phyloP scores from a whole-genome alignment of 2,113 vertebrate species.

The Acanthochromis polyacanthus region DNA sequence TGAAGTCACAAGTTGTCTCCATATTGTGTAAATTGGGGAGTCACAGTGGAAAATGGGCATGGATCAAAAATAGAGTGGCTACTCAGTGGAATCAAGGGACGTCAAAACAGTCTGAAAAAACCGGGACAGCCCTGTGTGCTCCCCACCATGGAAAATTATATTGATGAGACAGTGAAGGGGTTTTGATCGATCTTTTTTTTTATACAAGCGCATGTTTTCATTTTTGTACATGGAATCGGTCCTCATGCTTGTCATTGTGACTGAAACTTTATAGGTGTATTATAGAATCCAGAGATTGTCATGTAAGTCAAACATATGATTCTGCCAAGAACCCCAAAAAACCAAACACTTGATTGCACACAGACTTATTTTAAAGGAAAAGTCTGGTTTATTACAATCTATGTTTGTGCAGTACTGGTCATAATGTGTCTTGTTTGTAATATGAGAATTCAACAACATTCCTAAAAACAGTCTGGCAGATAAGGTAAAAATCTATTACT shows the following conservation, averaged over 20 bases:
- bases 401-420: no score
- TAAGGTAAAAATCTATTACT: no score
- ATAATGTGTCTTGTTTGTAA: no score
- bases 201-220: conserved; percentile 26
- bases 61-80: conserved; percentile 27
- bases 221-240: conserved; percentile 16
- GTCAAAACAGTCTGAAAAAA: conserved; percentile 41
- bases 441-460: no score
- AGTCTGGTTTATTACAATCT: not conserved
- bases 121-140: not conserved
- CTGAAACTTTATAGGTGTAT: conserved; percentile 16
- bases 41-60: conserved; percentile 46
- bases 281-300: conserved; percentile 2
- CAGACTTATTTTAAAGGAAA: not conserved
- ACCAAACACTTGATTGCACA: conserved; percentile 27
- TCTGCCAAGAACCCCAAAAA: conserved; percentile 5
- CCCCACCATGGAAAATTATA: conserved; percentile 42
- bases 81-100: conserved; percentile 33
- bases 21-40: conserved; percentile 33
- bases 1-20: conserved; percentile 48
- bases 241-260: not conserved
- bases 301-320: conserved; percentile 21
- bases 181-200: conserved; percentile 31
- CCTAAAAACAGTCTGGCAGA: no score
- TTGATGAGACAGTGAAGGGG: conserved; percentile 45